These are phyloP conservation scores for Neolamprologus toae DNA, from an alignment of 2,113 vertebrate species.

Conservation along the genomic window DNA sequence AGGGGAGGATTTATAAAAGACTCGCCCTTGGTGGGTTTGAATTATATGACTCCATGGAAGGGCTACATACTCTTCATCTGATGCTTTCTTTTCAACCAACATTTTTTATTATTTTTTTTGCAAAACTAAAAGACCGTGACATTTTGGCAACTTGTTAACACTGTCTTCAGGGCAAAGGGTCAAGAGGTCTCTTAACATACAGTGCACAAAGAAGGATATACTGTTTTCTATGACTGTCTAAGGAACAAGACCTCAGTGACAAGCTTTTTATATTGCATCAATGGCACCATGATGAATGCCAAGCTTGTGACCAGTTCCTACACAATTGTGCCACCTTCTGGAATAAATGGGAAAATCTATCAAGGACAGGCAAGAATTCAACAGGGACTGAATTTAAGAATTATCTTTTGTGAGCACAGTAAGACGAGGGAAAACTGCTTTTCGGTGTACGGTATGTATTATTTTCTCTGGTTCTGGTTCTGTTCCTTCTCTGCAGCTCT, in stretches of 20 bases:
- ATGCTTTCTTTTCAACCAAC: background rate
- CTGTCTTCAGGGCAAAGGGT: slow-evolving; percentile 20
- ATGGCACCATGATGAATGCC: background rate
- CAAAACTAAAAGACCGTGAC: background rate
- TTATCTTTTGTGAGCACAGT: background rate
- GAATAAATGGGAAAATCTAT: slow-evolving; percentile 10
- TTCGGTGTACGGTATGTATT: background rate
- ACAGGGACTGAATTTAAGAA: background rate
- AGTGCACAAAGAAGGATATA: slow-evolving; percentile 13
- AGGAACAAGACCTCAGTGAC: slow-evolving; percentile 15
- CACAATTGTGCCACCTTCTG: slow-evolving; percentile 74
- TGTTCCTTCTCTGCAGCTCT: background rate
- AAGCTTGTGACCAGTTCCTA: slow-evolving; percentile 37
- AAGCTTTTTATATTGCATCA: background rate
- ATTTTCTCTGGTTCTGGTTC: background rate
- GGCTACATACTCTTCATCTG: background rate
- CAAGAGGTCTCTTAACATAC: slow-evolving; percentile 30
- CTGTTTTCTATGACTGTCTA: background rate
- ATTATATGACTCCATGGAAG: slow-evolving; percentile 16
- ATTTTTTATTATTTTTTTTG: background rate
- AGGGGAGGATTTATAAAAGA: slow-evolving; percentile 36
- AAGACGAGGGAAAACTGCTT: background rate
- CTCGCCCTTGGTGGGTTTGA: slow-evolving; percentile 38
- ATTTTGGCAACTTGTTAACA: slow-evolving; percentile 24
- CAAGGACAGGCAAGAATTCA: background rate